Conservation (phyloP, 2,797 vertebrate genomes). For the Pitangus sulphuratus region DNA sequence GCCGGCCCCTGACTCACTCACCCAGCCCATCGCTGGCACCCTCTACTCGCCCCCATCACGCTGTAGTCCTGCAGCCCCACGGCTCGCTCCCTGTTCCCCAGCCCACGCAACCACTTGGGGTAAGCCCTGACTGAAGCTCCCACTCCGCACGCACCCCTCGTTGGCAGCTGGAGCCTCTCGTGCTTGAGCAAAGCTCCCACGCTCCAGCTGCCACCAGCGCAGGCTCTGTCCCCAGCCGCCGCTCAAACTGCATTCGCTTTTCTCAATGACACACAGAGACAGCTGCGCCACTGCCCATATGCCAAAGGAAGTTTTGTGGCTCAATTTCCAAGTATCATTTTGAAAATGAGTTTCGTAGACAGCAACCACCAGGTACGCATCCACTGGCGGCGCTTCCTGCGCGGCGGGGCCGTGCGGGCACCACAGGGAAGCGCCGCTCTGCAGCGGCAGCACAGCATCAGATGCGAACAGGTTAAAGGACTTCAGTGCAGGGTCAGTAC, state of each 20-base stretch:
- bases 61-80: not conserved
- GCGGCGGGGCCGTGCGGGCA: not conserved
- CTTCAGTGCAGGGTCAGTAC: not conserved
- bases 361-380: not conserved
- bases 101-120: fast-evolving
- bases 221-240: not conserved
- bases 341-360: not conserved
- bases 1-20: not conserved
- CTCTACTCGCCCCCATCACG: not conserved
- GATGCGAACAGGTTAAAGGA: not conserved
- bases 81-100: not conserved
- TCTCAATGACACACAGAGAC: not conserved
- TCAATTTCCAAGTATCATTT: not conserved
- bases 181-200: not conserved
- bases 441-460: not conserved
- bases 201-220: not conserved
- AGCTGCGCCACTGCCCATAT: not conserved
- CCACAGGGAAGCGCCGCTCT: not conserved
- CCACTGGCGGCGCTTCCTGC: not conserved
- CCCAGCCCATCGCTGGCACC: not conserved
- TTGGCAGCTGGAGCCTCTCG: not conserved
- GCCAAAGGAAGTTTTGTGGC: constrained; percentile 30
- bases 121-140: not conserved
- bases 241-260: not conserved
- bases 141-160: not conserved